phyloP scores from a whole-genome alignment of 2,797 vertebrate genomes.

The Leptodactylus fallax region DNA sequence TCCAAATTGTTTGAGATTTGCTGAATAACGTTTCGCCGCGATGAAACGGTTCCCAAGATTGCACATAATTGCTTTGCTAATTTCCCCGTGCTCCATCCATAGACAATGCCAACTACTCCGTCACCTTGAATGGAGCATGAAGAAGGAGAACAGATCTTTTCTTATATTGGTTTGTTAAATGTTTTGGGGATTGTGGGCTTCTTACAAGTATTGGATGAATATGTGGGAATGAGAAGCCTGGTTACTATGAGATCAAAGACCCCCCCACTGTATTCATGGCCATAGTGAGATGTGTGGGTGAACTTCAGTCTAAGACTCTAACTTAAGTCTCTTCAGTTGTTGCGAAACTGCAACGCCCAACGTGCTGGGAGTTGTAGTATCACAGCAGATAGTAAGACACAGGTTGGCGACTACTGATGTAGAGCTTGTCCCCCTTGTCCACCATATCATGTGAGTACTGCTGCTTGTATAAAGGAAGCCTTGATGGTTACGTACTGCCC shows the following conservation, averaged over 20 bases:
- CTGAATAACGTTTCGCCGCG: not conserved
- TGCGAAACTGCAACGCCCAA: not conserved
- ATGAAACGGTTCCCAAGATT: constrained; percentile 14
- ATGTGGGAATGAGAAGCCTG: not conserved
- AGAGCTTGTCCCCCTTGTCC: not conserved
- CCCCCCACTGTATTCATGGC: too few species aligned
- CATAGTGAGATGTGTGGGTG: too few species aligned
- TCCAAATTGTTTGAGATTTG: not conserved
- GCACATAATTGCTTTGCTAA: constrained; percentile 3
- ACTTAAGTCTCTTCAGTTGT: not conserved
- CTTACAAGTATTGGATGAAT: not conserved
- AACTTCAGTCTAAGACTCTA: too few species aligned
- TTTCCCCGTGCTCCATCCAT: not conserved
- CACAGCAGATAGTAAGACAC: not conserved
- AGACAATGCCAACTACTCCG: too few species aligned
- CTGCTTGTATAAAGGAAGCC: too few species aligned
- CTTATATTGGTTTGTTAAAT: not conserved
- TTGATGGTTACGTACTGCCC: too few species aligned
- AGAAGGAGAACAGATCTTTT: not conserved
- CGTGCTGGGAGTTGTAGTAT: not conserved
- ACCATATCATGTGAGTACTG: too few species aligned
- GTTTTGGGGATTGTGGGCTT: not conserved
- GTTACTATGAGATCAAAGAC: too few species aligned
- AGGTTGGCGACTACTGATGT: not conserved
- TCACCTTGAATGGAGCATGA: too few species aligned